These are phyloP conservation scores for Psittacula echo DNA, from an alignment of 2,797 vertebrate species.

Conservation along the genomic window DNA sequence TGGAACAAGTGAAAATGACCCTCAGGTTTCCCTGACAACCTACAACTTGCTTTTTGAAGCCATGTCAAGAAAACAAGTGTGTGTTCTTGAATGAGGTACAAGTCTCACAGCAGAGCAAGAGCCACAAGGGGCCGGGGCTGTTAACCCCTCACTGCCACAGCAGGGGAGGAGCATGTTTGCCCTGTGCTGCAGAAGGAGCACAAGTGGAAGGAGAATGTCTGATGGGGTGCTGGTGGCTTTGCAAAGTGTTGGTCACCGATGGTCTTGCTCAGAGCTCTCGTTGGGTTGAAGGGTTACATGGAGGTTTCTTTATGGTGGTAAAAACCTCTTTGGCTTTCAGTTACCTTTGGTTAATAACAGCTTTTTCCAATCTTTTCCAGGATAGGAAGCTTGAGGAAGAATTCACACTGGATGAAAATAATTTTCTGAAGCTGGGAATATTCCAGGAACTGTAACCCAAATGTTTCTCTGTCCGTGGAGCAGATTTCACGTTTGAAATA, in stretches of 20 bases:
- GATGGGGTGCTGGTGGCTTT: fast-evolving
- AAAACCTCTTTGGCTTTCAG: neutral
- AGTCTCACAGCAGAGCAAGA: neutral
- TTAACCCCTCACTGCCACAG: neutral
- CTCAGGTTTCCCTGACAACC: neutral
- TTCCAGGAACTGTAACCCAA: slow-evolving; percentile 85
- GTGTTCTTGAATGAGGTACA: neutral
- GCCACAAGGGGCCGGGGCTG: neutral
- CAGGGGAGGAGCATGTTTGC: fast-evolving
- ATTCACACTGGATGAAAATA: slow-evolving; percentile 80
- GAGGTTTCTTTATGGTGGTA: neutral
- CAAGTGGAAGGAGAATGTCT: neutral
- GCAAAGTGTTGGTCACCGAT: fast-evolving
- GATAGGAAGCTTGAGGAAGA: neutral
- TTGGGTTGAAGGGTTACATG: neutral
- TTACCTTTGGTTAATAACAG: neutral
- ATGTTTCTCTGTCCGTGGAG: slow-evolving; percentile 87
- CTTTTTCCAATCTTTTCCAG: slow-evolving; percentile 23
- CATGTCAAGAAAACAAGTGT: neutral
- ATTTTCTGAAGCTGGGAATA: slow-evolving; percentile 75
- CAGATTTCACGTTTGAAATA: slow-evolving; percentile 79
- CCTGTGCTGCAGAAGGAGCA: fast-evolving
- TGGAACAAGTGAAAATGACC: neutral
- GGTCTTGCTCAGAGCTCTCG: fast-evolving
- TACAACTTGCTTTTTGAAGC: neutral